phyloP scores from a whole-genome alignment of 2,888 invertebrate species.

The Carpatolechia fugitivella region DNA sequence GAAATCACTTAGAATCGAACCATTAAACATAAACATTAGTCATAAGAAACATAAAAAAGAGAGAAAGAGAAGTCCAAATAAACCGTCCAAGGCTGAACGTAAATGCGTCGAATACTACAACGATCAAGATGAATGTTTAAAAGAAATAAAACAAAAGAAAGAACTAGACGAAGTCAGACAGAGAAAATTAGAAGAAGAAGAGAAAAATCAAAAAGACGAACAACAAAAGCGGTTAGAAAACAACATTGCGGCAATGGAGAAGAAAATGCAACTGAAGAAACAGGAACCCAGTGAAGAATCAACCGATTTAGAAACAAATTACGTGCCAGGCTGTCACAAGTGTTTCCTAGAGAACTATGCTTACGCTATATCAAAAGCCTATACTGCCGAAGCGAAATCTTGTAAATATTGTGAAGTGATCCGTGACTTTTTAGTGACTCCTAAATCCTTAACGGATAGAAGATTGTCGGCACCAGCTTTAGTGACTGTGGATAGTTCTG shows the following conservation, averaged over 20 bases:
- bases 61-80: conserved; percentile 65
- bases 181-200: conserved; percentile 61
- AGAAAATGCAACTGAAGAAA: conserved; percentile 49
- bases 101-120: conserved; percentile 81
- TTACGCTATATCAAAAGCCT: conserved; percentile 68
- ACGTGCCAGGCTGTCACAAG: conserved; percentile 69
- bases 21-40: conserved; percentile 60
- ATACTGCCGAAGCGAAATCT: conserved; percentile 60
- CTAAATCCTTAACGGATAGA: conserved; percentile 61
- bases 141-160: conserved; percentile 66
- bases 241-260: conserved; percentile 55
- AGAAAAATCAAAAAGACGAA: conserved; percentile 56
- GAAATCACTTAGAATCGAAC: conserved; percentile 70
- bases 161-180: conserved; percentile 67
- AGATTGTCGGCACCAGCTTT: conserved; percentile 80
- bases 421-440: conserved; percentile 65
- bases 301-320: conserved; percentile 58
- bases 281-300: conserved; percentile 69
- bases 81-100: conserved; percentile 60
- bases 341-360: conserved; percentile 75
- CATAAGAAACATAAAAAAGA: conserved; percentile 49
- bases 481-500: conserved; percentile 65
- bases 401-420: conserved; percentile 76
- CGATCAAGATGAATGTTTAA: conserved; percentile 81
- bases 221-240: conserved; percentile 58